A percentile compares a stretch with the other conserved stretches of the same genome.
Conservation (phyloP, 2,888 invertebrate genomes). For the Amphipoea oculea region DNA sequence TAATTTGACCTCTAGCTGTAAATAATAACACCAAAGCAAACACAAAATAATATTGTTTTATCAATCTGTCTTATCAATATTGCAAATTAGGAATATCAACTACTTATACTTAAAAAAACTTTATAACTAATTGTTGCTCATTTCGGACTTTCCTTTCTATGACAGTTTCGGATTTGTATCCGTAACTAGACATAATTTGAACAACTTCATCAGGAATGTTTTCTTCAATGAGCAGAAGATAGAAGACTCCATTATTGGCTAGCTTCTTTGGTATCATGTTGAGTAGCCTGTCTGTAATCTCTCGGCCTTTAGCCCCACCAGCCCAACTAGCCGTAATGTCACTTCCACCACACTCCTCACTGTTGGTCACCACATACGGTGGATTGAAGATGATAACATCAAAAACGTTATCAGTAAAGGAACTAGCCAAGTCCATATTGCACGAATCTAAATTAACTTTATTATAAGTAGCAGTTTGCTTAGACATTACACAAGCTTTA, state of each 20-base stretch:
- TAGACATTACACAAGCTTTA: constrained; percentile 94
- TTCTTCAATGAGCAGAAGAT: constrained; percentile 96
- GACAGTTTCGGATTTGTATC: constrained; percentile 91
- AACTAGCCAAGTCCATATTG: constrained; percentile 91
- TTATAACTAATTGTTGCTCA: constrained; percentile 96
- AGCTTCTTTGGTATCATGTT: constrained; percentile 92
- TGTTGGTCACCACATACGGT: constrained; percentile 98
- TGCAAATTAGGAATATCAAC: constrained; percentile 25
- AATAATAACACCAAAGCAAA: constrained; percentile 25
- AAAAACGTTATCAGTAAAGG: constrained; percentile 91
- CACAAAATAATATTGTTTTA: background rate
- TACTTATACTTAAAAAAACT: constrained; percentile 82
- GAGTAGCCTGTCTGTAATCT: constrained; percentile 94
- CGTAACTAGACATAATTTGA: constrained; percentile 88
- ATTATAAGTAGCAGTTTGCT: constrained; percentile 93
- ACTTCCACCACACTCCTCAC: constrained; percentile 91
- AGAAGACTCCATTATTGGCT: constrained; percentile 94
- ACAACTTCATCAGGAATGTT: constrained; percentile 95
- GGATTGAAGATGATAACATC: constrained; percentile 99
- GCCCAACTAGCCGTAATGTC: constrained; percentile 94
- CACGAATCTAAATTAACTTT: constrained; percentile 91
- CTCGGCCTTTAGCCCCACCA: constrained; percentile 93
- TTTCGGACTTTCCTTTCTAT: constrained; percentile 95
- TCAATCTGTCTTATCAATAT: constrained; percentile 12
- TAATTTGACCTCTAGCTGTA: constrained; percentile 24